Evolutionary conservation across 2,888 invertebrate genomes (phyloP).

Genomic region (Rhyacophila evoluta): DNA sequence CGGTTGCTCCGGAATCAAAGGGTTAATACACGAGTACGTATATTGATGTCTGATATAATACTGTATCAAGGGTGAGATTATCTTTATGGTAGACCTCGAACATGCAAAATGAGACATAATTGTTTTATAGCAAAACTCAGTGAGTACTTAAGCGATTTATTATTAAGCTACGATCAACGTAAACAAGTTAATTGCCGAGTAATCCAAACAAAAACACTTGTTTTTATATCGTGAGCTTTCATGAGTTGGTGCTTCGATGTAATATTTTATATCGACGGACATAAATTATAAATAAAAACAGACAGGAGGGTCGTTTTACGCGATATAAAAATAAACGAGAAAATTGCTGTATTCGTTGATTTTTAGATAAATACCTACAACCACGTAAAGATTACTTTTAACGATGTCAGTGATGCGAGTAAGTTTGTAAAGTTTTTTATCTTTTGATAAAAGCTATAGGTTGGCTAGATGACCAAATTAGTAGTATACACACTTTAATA

Average conservation of each 20-base stretch:
- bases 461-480: no score
- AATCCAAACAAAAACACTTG: background rate
- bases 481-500: no score
- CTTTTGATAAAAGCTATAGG: no score
- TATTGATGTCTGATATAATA: no score
- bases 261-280: background rate
- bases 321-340: no score
- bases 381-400: no score
- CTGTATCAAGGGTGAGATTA: background rate
- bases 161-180: background rate
- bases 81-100: background rate
- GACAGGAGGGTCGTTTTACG: background rate
- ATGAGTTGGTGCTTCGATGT: background rate
- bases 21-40: no score
- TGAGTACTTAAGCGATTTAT: slow-evolving; percentile 1
- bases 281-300: background rate
- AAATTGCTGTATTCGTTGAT: no score
- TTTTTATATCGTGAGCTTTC: background rate
- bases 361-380: no score
- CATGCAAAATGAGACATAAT: background rate
- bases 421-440: no score
- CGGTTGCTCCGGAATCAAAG: no score
- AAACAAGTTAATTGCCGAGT: background rate
- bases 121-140: background rate
- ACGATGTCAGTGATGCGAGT: no score